A percentile compares a stretch with the other conserved stretches of the same genome.
These are phyloP conservation scores for Lasiurus borealis DNA, from an alignment of 2,113 vertebrate genomes.

Conservation along the genomic window DNA sequence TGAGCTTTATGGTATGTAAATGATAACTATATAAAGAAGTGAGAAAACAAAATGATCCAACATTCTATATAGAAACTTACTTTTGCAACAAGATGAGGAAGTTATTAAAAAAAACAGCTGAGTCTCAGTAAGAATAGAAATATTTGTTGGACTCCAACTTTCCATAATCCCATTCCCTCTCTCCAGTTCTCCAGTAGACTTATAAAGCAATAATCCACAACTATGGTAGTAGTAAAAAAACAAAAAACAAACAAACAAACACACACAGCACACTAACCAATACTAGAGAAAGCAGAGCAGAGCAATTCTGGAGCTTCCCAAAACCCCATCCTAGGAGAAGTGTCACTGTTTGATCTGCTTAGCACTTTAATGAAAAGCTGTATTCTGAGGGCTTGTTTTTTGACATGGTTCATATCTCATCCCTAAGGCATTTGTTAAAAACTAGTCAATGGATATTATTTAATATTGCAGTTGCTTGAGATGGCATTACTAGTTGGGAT, in stretches of 20 bases:
- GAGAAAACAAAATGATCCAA: not conserved
- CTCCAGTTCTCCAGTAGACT: not conserved
- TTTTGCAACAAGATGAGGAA: constrained; percentile 51
- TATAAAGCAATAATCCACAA: constrained; percentile 2
- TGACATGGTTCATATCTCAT: not conserved
- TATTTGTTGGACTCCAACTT: constrained; percentile 13
- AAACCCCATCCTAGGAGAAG: not conserved
- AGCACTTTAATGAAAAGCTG: not conserved
- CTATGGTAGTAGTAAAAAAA: not conserved
- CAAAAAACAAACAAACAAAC: not conserved
- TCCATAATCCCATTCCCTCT: not conserved
- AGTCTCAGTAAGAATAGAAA: not conserved
- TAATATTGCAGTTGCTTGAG: constrained; percentile 8
- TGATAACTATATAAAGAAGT: constrained; percentile 32
- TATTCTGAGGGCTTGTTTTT: constrained; percentile 25
- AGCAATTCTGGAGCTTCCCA: not conserved
- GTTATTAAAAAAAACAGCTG: constrained; percentile 49
- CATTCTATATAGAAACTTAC: not conserved
- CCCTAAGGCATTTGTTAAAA: constrained; percentile 42
- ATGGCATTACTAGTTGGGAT: constrained; percentile 7
- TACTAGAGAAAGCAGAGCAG: not conserved
- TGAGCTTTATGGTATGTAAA: constrained; percentile 54
- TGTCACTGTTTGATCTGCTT: constrained; percentile 13
- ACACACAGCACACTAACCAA: not conserved
- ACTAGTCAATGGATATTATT: not conserved